These are phyloP conservation scores for Polia nebulosa DNA, from an alignment of 2,888 invertebrate genomes.

Conservation along the genomic window DNA sequence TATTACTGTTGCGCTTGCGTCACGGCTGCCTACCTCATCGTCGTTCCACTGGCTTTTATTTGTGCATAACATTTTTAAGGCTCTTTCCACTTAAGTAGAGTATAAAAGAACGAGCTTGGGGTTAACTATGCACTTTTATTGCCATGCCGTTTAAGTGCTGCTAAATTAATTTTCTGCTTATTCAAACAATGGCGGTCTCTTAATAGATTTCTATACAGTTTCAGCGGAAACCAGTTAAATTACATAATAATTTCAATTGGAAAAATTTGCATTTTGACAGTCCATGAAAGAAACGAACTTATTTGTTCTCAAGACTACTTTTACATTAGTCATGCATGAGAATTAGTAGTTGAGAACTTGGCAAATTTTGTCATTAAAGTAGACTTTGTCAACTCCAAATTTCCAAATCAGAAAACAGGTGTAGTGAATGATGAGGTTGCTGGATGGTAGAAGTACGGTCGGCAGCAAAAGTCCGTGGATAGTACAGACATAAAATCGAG, in stretches of 20 bases:
- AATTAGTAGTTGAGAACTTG: neutral
- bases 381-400: too few relatives aligned
- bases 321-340: too few relatives aligned
- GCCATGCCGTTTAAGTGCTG: slow-evolving; percentile 16
- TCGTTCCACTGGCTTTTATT: slow-evolving; percentile 23
- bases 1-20: slow-evolving; percentile 27
- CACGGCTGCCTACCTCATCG: neutral
- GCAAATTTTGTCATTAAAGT: neutral
- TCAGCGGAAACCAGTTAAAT: neutral
- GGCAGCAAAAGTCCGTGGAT: too few relatives aligned
- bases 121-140: slow-evolving; percentile 29
- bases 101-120: slow-evolving; percentile 27
- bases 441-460: neutral
- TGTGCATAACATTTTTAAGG: slow-evolving; percentile 46
- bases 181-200: slow-evolving; percentile 6
- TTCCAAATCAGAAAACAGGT: neutral
- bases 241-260: neutral
- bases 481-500: too few relatives aligned
- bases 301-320: neutral
- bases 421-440: neutral
- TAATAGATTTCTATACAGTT: neutral
- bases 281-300: neutral
- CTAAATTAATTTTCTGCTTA: slow-evolving; percentile 29
- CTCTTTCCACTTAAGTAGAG: slow-evolving; percentile 32
- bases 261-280: neutral